Base-by-base conservation (phyloP, 2,888 invertebrate species). In the Malacosoma neustria region DNA sequence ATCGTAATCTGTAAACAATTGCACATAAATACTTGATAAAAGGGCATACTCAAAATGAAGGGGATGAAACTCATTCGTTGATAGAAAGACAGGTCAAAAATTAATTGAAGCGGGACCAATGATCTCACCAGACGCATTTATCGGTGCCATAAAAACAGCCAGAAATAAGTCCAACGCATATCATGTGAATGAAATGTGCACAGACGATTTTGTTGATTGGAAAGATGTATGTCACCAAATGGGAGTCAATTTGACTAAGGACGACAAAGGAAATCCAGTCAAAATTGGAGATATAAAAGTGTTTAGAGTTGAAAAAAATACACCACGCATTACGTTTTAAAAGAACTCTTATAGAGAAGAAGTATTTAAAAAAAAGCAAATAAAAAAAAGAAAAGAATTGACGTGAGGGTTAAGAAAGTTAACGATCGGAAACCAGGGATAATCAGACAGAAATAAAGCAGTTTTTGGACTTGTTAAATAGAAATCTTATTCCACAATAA, bases 391-490 rank as follows among this genome's bases (percentile, higher is more conserved):
- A 29, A 29, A 37, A 42, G 33, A 31, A 35, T 22, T 34, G 34
- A 36, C 42, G 32, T 38, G 13, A 33, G 37, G 14, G 36, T 42
- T 15, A 29, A 38, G 35, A 40, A 15, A 11, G 9, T 6, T 15
- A 30, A 43, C 32, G 5, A 32, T 34, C 14, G 34, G 30, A 43
- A 43, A 41, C 41, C 39, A n/a, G 29, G 35, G 44, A 30, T 30
- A 41, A 33, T 33, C 40, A 14, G 35, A 36, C 13, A 41, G 34
- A 39, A 43, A 39, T 37, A 39, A 36, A 39, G 36, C 32, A 29
- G 38, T 36, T 37, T 36, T 40, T 37, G 41, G 33, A 43, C 36
- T 32, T 36, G 33, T 31, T 33, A n/a, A 41, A 34, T 14, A 41
- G 36, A 36, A 41, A 38, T 15, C 34, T 38, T n/a, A 39, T 40